Conservation (phyloP, 2,797 vertebrate species). For the Sorex maritimensis region DNA sequence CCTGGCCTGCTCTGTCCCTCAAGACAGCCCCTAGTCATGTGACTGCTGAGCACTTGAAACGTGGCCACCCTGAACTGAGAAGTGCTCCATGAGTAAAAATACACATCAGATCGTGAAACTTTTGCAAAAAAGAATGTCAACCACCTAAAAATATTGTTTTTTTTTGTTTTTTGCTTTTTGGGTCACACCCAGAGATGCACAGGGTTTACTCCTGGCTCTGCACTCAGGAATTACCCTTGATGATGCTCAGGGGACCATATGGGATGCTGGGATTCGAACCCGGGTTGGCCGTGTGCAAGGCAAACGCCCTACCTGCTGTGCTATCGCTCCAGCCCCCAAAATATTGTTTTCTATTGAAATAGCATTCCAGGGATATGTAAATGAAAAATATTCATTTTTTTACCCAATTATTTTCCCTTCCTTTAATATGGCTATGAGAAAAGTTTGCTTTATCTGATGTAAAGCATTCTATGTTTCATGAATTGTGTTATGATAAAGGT, state of each 20-base stretch:
- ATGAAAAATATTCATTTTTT: not conserved
- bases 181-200: too few relatives aligned
- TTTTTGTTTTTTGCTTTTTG: too few relatives aligned
- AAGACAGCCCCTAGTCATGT: not conserved
- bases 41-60: not conserved
- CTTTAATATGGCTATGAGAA: not conserved
- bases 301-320: too few relatives aligned
- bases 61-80: not conserved
- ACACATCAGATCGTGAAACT: conserved; percentile 22
- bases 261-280: too few relatives aligned
- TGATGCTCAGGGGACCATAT: too few relatives aligned
- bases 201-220: too few relatives aligned
- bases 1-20: not conserved
- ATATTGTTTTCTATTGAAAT: conserved; percentile 33
- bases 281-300: too few relatives aligned
- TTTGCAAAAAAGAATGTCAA: not conserved
- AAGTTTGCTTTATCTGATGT: not conserved
- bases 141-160: conserved; percentile 9
- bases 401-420: not conserved
- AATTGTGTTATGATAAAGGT: not conserved
- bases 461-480: not conserved
- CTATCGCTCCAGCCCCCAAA: too few relatives aligned
- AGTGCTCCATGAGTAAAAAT: not conserved
- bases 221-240: too few relatives aligned
- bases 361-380: not conserved